Evolutionary conservation across 2,888 invertebrate genomes (phyloP).

Genomic region (Lasius fuliginosus): DNA sequence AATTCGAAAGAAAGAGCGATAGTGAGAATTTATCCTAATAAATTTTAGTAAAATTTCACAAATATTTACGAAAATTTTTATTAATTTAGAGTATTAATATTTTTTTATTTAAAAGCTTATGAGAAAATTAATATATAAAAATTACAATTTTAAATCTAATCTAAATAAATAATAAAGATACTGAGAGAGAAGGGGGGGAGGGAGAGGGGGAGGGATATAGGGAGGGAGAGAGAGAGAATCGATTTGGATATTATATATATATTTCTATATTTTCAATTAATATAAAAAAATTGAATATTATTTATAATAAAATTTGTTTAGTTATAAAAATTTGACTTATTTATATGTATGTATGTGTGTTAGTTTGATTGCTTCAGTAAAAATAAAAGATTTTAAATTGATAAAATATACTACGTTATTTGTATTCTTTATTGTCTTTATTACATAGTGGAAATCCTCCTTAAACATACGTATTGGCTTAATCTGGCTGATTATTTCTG

Average conservation of each 20-base stretch:
- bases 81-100: background rate
- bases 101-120: background rate
- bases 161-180: too few relatives aligned
- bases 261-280: too few relatives aligned
- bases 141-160: too few relatives aligned
- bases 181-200: too few relatives aligned
- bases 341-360: too few relatives aligned
- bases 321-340: background rate
- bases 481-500: conserved; percentile 22
- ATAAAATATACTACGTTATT: background rate
- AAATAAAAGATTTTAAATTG: background rate
- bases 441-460: background rate
- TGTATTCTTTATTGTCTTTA: background rate
- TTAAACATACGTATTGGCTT: conserved; percentile 4
- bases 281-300: too few relatives aligned
- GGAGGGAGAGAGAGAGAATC: too few relatives aligned
- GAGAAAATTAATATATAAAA: background rate
- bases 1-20: background rate
- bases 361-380: background rate
- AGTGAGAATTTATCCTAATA: background rate
- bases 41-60: background rate
- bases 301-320: background rate
- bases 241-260: too few relatives aligned
- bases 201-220: too few relatives aligned
- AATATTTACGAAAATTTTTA: background rate